A percentile compares a stretch with the other conserved stretches of the same genome.
phyloP scores from a whole-genome alignment of 2,797 vertebrate species.

The Siniperca undulata region DNA sequence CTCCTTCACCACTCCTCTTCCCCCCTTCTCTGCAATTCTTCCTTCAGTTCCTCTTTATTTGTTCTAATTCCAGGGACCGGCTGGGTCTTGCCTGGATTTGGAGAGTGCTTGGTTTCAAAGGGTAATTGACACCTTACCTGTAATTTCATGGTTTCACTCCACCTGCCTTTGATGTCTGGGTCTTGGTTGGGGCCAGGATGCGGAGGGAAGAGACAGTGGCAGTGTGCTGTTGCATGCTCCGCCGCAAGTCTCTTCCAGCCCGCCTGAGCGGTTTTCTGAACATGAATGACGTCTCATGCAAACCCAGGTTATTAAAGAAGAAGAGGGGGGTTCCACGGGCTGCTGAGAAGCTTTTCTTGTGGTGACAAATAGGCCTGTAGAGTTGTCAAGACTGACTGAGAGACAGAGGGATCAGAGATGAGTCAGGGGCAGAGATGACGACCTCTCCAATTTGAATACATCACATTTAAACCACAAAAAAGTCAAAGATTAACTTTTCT shows the following conservation, averaged over 20 bases:
- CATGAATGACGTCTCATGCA: conserved; percentile 71
- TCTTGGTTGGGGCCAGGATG: conserved; percentile 74
- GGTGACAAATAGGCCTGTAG: conserved; percentile 62
- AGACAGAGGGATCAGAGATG: conserved; percentile 54
- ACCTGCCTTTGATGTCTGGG: conserved; percentile 90
- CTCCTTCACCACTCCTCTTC: conserved; percentile 65
- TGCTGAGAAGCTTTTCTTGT: conserved; percentile 65
- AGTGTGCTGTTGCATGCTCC: conserved; percentile 62
- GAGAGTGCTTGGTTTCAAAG: conserved; percentile 89
- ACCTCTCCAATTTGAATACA: conserved; percentile 26
- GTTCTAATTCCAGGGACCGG: conserved; percentile 88
- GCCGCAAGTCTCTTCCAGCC: conserved; percentile 63
- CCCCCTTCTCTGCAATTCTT: conserved; percentile 73
- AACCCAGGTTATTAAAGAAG: conserved; percentile 67
- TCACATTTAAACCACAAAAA: conserved; percentile 45
- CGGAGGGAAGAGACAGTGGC: conserved; percentile 59
- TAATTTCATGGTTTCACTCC: conserved; percentile 91
- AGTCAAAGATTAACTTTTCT: conserved; percentile 12
- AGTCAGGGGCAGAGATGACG: conserved; percentile 42
- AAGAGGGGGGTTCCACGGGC: conserved; percentile 21
- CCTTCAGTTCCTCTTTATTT: conserved; percentile 84
- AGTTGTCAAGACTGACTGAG: conserved; percentile 53
- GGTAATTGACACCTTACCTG: conserved; percentile 91
- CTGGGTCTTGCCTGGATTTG: conserved; percentile 89
- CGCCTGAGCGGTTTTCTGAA: conserved; percentile 39